These are phyloP conservation scores for Isaurus tuberculatus DNA, from an alignment of 92 coral and sea anemone species.

Conservation along the genomic window DNA sequence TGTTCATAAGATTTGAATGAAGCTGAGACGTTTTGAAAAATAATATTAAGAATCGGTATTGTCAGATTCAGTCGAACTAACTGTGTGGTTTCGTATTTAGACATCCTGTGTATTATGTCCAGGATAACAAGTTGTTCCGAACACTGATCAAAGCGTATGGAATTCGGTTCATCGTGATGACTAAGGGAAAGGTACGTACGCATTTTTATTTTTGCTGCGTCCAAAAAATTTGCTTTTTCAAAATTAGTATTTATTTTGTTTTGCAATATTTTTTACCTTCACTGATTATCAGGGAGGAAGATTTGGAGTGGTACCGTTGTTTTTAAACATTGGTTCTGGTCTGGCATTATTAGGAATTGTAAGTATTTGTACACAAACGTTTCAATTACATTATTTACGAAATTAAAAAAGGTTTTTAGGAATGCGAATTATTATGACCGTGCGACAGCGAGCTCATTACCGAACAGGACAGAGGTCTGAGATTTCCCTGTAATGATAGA, in stretches of 20 bases:
- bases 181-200: conserved; percentile 77
- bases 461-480: too few species aligned
- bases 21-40: not conserved
- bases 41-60: too few species aligned
- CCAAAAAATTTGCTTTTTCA: not conserved
- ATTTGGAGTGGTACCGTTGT: conserved; percentile 88
- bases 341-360: conserved; percentile 88
- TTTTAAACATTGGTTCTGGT: conserved; percentile 90
- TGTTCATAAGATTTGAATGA: too few species aligned
- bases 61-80: too few species aligned
- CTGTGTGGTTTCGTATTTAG: conserved; percentile 58
- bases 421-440: too few species aligned
- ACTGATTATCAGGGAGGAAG: conserved; percentile 77
- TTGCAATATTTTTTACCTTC: not conserved
- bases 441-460: too few species aligned
- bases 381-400: too few species aligned
- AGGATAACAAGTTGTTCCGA: conserved; percentile 77
- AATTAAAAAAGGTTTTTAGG: too few species aligned
- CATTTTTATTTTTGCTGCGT: not conserved
- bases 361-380: conserved; percentile 42
- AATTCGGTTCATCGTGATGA: conserved; percentile 82
- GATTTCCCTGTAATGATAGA: too few species aligned
- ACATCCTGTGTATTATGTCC: conserved; percentile 77
- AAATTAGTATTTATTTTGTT: not conserved
- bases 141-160: conserved; percentile 91